These are phyloP conservation scores for Bufotes viridis DNA, from an alignment of 2,797 vertebrate species.

Conservation along the genomic window DNA sequence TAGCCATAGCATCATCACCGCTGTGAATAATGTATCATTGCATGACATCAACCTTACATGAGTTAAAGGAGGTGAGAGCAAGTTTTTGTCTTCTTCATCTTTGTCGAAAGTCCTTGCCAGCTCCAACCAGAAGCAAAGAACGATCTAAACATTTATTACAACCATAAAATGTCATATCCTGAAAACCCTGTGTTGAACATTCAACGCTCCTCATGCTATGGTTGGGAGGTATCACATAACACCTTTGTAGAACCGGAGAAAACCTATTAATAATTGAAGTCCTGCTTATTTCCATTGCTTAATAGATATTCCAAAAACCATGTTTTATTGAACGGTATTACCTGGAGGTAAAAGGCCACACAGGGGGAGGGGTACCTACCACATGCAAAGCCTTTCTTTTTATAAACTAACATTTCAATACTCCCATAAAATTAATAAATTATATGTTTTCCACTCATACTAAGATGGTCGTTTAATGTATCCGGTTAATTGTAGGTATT, in stretches of 20 bases:
- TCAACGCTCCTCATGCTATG: constrained; percentile 28
- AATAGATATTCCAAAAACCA: constrained; percentile 11
- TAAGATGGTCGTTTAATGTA: no score
- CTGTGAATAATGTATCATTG: constrained; percentile 58
- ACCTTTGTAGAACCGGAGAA: not conserved
- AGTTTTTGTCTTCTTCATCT: constrained; percentile 34
- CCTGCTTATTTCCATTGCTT: constrained; percentile 39
- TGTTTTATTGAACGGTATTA: constrained; percentile 22
- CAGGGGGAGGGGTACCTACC: not conserved
- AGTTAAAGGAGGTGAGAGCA: constrained; percentile 53
- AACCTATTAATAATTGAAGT: constrained; percentile 14
- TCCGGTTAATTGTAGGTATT: no score
- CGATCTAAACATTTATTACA: constrained; percentile 51
- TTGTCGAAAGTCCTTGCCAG: constrained; percentile 34
- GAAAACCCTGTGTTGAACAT: constrained; percentile 27
- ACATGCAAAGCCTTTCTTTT: not conserved
- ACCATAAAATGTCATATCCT: constrained; percentile 53
- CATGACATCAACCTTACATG: constrained; percentile 53
- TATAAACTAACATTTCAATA: not conserved
- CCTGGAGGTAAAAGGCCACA: constrained; percentile 21
- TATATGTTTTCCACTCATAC: no score
- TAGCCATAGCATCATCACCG: constrained; percentile 57
- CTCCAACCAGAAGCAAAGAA: constrained; percentile 32
- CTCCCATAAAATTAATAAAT: not conserved
- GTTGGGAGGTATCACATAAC: constrained; percentile 50